A percentile compares a stretch with the other conserved stretches of the same genome.
Evolutionary conservation across 2,888 invertebrate genomes (phyloP).

Genomic region (Artemia sp.): DNA sequence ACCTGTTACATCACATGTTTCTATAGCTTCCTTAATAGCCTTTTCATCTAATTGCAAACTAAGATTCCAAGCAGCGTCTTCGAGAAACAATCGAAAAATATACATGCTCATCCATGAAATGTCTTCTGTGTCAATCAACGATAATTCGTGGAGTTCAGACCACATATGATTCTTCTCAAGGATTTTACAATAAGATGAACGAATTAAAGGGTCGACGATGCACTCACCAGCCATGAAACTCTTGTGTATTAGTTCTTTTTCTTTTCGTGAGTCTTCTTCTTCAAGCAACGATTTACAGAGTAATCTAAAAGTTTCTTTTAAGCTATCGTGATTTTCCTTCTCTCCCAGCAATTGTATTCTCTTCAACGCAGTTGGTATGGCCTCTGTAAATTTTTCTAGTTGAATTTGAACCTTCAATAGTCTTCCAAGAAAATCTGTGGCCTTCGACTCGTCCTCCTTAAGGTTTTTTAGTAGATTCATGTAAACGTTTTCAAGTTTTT

Average conservation of each 20-base stretch:
- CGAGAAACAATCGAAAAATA: neutral
- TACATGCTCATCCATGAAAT: neutral
- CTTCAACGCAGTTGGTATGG: neutral
- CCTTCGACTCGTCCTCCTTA: neutral
- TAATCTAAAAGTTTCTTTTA: neutral
- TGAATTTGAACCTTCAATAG: neutral
- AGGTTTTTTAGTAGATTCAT: too few relatives aligned
- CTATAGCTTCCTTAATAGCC: neutral
- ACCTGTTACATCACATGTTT: neutral
- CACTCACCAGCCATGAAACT: neutral
- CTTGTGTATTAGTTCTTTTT: neutral
- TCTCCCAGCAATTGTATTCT: neutral
- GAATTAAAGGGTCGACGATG: neutral
- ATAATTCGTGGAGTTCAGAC: neutral
- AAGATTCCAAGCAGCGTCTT: conserved; percentile 8
- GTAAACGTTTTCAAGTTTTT: too few relatives aligned
- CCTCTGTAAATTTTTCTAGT: neutral
- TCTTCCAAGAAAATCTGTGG: neutral
- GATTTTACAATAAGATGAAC: neutral
- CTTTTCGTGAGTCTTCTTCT: neutral
- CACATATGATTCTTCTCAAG: neutral
- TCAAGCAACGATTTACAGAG: conserved; percentile 5
- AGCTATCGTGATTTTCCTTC: neutral
- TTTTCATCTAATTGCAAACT: neutral
- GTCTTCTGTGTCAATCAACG: neutral